Conservation (phyloP, 2,113 vertebrate genomes). For the Tilapia sparmanii region DNA sequence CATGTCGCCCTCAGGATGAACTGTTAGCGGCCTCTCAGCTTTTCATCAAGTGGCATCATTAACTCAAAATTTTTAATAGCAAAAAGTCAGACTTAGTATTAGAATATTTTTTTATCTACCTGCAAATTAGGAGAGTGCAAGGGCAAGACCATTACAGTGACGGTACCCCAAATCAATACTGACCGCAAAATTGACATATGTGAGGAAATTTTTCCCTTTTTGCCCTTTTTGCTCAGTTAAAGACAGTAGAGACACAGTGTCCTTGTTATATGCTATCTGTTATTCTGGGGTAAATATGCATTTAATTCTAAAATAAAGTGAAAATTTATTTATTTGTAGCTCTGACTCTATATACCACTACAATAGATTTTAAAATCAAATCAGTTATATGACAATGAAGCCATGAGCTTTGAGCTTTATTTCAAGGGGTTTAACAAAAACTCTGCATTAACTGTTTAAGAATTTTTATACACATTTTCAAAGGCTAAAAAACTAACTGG, state of each 20-base stretch:
- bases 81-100: background rate
- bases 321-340: fast-evolving
- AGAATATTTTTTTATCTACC: background rate
- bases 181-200: background rate
- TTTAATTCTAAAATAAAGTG: background rate
- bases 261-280: background rate
- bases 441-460: background rate
- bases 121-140: background rate
- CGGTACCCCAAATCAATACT: background rate
- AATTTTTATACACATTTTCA: background rate
- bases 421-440: background rate
- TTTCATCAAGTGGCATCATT: background rate
- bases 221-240: background rate
- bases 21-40: background rate
- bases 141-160: background rate
- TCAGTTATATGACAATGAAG: background rate
- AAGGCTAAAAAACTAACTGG: background rate
- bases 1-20: background rate
- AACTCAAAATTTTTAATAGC: background rate
- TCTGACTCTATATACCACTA: background rate
- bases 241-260: background rate
- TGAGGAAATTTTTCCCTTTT: fast-evolving
- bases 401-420: background rate
- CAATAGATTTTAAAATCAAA: background rate
- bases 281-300: background rate